These are phyloP conservation scores for Microtus ochrogaster DNA, from an alignment of 2,113 vertebrate species.

Conservation along the genomic window DNA sequence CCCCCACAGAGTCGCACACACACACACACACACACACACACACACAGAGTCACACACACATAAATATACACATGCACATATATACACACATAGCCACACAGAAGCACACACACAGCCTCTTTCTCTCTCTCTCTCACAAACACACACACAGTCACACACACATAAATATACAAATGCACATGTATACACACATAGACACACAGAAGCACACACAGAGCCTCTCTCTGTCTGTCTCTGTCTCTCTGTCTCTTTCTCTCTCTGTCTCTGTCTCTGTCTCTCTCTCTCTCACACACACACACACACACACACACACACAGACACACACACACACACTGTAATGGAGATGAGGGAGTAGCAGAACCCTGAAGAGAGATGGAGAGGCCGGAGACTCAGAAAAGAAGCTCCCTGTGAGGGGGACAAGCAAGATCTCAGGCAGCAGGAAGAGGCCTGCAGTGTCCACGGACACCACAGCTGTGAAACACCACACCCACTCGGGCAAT, in stretches of 20 bases:
- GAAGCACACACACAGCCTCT: no score
- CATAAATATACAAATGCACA: neutral
- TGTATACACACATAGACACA: no score
- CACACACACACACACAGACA: neutral
- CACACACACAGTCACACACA: neutral
- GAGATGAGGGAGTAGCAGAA: neutral
- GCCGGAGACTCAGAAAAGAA: neutral
- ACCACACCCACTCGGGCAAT: neutral
- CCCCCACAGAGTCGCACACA: no score
- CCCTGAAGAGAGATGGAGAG: neutral
- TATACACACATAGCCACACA: no score
- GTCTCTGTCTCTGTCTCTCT: no score
- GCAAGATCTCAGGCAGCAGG: neutral
- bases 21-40: neutral
- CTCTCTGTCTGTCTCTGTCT: no score
- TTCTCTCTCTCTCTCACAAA: neutral
- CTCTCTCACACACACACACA: no score
- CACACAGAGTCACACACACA: neutral
- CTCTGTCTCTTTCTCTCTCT: no score
- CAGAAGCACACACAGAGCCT: no score
- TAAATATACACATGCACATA: no score
- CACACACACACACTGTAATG: neutral
- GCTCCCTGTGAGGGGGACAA: neutral
- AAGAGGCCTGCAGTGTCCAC: neutral
- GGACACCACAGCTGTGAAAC: neutral